phyloP scores from a whole-genome alignment of 2,113 vertebrate genomes.

The Ameiurus melas region DNA sequence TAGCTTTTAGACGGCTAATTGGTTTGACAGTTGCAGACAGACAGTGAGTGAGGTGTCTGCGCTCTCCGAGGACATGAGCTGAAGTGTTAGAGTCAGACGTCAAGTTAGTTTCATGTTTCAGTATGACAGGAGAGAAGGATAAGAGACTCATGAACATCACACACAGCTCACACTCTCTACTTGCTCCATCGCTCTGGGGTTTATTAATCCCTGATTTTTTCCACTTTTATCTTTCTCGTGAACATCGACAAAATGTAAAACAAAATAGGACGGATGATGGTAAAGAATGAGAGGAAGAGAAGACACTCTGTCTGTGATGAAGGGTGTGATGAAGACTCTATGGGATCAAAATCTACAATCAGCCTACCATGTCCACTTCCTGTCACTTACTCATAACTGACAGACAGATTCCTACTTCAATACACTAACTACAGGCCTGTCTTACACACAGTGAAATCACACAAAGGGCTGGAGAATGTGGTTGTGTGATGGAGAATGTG shows the following conservation, averaged over 20 bases:
- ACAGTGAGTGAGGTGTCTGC: conserved; percentile 5
- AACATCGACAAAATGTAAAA: neutral
- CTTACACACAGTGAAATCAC: neutral
- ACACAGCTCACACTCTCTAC: neutral
- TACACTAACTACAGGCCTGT: neutral
- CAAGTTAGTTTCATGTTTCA: conserved; percentile 5
- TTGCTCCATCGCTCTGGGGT: neutral
- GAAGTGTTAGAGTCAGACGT: conserved; percentile 23
- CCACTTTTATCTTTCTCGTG: neutral
- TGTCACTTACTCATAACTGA: neutral
- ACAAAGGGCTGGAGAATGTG: neutral
- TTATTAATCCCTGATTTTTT: neutral
- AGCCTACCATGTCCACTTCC: neutral
- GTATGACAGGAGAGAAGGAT: neutral
- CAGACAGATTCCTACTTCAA: neutral
- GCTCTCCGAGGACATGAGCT: neutral
- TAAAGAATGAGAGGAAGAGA: neutral
- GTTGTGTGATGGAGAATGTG: neutral
- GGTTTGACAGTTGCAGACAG: conserved; percentile 29
- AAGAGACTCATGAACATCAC: neutral
- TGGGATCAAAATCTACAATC: neutral
- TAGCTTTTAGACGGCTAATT: conserved; percentile 39
- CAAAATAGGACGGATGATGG: neutral
- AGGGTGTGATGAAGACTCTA: neutral
- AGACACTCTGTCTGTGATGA: neutral